Conservation (phyloP, 2,888 invertebrate species). For the Litoditis marina region DNA sequence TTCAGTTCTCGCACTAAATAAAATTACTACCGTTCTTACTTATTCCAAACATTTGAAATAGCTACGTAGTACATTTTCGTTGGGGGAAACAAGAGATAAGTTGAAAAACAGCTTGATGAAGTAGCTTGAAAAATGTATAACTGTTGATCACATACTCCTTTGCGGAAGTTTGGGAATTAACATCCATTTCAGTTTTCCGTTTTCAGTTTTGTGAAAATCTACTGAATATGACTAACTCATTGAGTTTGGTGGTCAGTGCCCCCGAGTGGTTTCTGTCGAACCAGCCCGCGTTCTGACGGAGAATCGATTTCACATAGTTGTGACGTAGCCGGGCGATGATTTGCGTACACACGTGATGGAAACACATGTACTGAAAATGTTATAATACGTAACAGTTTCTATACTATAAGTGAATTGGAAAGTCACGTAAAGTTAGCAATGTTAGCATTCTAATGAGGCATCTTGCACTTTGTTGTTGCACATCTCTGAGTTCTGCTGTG, state of each 20-base stretch:
- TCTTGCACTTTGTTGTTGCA: no score
- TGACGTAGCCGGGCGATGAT: slow-evolving; percentile 44
- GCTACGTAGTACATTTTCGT: no score
- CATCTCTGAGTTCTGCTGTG: no score
- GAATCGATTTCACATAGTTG: slow-evolving; percentile 37
- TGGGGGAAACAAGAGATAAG: not conserved
- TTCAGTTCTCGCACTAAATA: no score
- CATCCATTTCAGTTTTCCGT: not conserved
- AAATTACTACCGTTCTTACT: no score
- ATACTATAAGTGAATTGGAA: not conserved
- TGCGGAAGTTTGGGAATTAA: not conserved
- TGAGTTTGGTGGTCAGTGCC: slow-evolving; percentile 43
- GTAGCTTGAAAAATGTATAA: not conserved
- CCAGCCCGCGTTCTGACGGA: slow-evolving; percentile 54
- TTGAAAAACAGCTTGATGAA: not conserved
- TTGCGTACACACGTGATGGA: slow-evolving; percentile 46
- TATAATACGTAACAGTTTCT: not conserved
- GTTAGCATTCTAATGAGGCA: no score
- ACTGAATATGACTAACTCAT: slow-evolving; percentile 36
- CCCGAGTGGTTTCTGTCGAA: slow-evolving; percentile 51
- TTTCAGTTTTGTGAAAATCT: not conserved
- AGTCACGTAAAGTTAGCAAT: no score
- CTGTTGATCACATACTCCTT: no score
- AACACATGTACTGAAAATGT: slow-evolving; percentile 51
- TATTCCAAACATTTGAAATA: no score